Base-by-base conservation (phyloP, 2,797 vertebrate genomes). In the Acipenser transmontanus region DNA sequence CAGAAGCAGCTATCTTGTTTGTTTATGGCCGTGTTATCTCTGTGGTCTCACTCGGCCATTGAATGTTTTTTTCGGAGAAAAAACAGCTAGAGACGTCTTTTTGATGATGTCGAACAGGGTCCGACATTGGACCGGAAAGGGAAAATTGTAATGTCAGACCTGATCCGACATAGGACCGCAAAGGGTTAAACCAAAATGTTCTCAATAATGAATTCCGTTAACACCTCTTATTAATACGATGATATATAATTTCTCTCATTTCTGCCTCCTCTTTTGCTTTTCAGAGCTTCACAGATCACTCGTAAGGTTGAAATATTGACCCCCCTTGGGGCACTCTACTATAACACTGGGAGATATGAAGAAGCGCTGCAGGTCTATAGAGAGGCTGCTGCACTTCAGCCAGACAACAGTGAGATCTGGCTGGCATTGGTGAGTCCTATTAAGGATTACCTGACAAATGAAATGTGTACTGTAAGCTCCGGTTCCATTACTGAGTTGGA, bases 291-390 rank as follows among this genome's bases (percentile, higher is more conserved):
- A 80, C 87, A 90, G 82, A 91, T 98, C 57, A 89, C 93, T 0
- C 89, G 82, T 71, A 93, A 89, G 56, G 88, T 91, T 17, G 97
- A 98, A 72, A 92, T 94, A 68, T 76, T 99, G 65, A 89, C 94
- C 0, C 96, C 95, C 0, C 85, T 98, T 5, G 97, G 97, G 65
- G 97, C 96, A 0, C 87, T 99, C 7, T 98, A 94, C 72, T 98
- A 99, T 78, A 98, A 99, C 88, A 99, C 97, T 0, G 95, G 93
- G 0, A 84, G 91, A 0, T 95, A 95, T 0, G 87, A 94, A n/a
- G 95, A 97, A 64, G 95, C 97, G 0, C 73, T 97, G 72, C 91
- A 88, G 72, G 84, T 98, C 8, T 98, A 99, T 84, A 85, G 81
- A 64, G 95, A 98, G 75, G 96, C 94, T 0, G 88, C 82, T 0